A percentile compares a stretch with the other conserved stretches of the same genome.
phyloP scores from a whole-genome alignment of 2,888 invertebrate species.

The Dynastes grantii region DNA sequence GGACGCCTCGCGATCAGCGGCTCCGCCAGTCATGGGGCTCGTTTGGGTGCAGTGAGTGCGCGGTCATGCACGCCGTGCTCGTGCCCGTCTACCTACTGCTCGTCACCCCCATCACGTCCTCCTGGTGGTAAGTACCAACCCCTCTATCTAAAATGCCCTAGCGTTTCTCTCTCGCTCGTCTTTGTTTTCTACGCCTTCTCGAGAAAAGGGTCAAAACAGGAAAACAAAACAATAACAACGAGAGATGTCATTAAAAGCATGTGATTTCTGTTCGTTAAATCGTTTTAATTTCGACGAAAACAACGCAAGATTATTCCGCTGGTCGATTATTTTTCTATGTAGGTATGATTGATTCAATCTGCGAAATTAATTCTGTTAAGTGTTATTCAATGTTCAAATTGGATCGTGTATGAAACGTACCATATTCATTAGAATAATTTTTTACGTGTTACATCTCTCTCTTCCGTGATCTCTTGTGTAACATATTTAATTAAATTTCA shows the following conservation, averaged over 20 bases:
- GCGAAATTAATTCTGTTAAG: no score
- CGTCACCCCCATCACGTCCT: slow-evolving; percentile 90
- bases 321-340: no score
- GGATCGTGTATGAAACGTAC: no score
- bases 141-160: slow-evolving; percentile 33
- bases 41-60: slow-evolving; percentile 68
- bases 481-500: no score
- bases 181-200: neutral
- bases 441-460: no score
- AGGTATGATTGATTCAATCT: no score
- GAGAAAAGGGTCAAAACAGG: neutral
- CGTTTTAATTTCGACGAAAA: neutral
- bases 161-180: slow-evolving; percentile 8
- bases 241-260: neutral
- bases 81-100: slow-evolving; percentile 88
- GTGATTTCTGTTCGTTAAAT: neutral
- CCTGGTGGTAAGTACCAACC: slow-evolving; percentile 85
- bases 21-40: slow-evolving; percentile 68
- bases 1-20: slow-evolving; percentile 51
- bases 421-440: no score
- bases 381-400: no score
- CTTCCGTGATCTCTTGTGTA: no score
- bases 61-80: slow-evolving; percentile 76
- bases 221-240: slow-evolving; percentile 16
- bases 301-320: no score